These are phyloP conservation scores for Raillietiella orientalis DNA, from an alignment of 2,888 invertebrate genomes.

Conservation along the genomic window DNA sequence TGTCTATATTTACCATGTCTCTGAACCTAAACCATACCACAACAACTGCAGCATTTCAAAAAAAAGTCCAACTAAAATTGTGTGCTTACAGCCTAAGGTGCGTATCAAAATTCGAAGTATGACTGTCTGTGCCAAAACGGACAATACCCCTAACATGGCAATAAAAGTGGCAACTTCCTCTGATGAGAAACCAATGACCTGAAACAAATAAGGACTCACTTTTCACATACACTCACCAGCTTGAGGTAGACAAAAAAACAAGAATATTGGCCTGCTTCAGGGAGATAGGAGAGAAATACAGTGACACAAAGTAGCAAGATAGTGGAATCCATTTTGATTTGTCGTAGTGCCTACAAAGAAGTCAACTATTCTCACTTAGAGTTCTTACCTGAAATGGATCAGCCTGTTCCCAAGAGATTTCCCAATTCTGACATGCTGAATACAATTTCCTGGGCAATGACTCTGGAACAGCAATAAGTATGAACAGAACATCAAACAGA, in stretches of 20 bases:
- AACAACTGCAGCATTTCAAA: slow-evolving; percentile 90
- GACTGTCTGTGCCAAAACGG: slow-evolving; percentile 67
- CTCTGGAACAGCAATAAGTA: slow-evolving; percentile 89
- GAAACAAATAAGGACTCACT: slow-evolving; percentile 5
- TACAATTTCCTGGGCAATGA: slow-evolving; percentile 76
- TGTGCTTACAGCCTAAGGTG: slow-evolving; percentile 71
- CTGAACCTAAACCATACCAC: slow-evolving; percentile 89
- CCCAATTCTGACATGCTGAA: slow-evolving; percentile 44
- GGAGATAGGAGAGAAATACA: slow-evolving; percentile 87
- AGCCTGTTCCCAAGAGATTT: slow-evolving; percentile 88
- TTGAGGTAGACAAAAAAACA: slow-evolving; percentile 98
- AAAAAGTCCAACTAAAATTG: slow-evolving; percentile 80
- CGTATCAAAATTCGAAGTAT: slow-evolving; percentile 41
- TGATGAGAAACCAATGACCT: slow-evolving; percentile 75
- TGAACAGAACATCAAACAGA: slow-evolving; percentile 85
- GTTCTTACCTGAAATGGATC: slow-evolving; percentile 62
- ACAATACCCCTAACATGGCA: slow-evolving; percentile 79
- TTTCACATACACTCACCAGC: slow-evolving; percentile 22
- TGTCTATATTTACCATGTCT: slow-evolving; percentile 43
- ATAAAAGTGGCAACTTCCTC: slow-evolving; percentile 91
- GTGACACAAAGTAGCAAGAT: slow-evolving; percentile 88
- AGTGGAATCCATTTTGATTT: slow-evolving; percentile 78
- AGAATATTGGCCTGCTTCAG: slow-evolving; percentile 89
- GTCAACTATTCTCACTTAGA: not conserved
- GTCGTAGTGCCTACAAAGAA: slow-evolving; percentile 28